Conservation (phyloP, 2,113 vertebrate species). For the Jaculus jaculus region DNA sequence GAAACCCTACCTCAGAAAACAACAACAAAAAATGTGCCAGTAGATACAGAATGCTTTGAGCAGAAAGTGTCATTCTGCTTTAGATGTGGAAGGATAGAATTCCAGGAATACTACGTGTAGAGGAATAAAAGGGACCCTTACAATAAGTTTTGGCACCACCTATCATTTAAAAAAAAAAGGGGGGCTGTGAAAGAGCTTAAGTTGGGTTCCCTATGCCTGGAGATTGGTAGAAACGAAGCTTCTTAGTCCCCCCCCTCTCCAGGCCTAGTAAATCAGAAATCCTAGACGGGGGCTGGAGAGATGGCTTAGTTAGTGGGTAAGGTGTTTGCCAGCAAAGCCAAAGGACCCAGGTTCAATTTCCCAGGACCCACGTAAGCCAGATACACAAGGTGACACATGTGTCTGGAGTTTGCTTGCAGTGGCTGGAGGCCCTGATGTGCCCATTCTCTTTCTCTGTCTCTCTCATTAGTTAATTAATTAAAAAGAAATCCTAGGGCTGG, state of each 20-base stretch:
- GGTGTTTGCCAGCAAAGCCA: no score
- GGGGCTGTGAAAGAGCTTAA: background rate
- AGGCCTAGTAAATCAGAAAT: conserved; percentile 22
- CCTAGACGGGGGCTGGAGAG: background rate
- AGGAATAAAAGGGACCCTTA: conserved; percentile 37
- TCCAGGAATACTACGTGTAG: conserved; percentile 30
- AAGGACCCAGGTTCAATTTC: no score
- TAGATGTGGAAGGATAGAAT: background rate
- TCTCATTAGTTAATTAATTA: no score
- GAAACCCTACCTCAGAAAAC: no score
- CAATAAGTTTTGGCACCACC: conserved; percentile 5
- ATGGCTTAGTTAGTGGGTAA: no score
- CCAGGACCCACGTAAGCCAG: no score
- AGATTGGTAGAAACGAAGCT: conserved; percentile 45
- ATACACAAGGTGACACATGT: no score
- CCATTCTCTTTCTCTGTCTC: no score
- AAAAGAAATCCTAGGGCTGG: background rate
- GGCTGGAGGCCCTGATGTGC: no score
- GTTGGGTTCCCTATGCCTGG: background rate
- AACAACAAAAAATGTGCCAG: no score
- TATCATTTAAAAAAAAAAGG: conserved; percentile 27
- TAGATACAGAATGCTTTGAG: no score
- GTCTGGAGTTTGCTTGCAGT: no score
- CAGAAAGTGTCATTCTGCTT: background rate
- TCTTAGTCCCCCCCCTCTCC: background rate